Evolutionary conservation across 2,797 vertebrate genomes (phyloP), one percentile per base, ranked within the genome.

Genomic region (Decapterus maruadsi): DNA sequence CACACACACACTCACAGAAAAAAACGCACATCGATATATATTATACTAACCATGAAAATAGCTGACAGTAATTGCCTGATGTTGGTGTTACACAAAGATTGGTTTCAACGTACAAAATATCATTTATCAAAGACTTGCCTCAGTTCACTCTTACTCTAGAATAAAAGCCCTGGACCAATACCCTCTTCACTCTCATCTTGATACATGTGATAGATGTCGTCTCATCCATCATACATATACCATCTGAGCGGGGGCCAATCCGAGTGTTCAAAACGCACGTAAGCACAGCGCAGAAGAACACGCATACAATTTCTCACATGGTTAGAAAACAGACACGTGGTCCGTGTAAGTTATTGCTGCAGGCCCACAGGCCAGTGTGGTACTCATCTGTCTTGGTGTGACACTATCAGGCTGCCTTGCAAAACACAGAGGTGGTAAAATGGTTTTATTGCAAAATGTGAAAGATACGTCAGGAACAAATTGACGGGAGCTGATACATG

Each of bases 381-480:
- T 67, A 48, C 87, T 90, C 91, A 91, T 92, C 88, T 62, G 80
- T 92, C 93, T 93, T 85, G 72, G 65, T 43, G 53, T 84, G 89
- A 92, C 89, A 91, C 85, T 92, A 91, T 92, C 88, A 73, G 85
- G 72, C 85, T 86, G 68, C 71, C 45, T 80, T 75, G 79, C 74
- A 89, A 91, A 91, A 86, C 83, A 74, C 75, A 82, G 76, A 42
- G 87, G 82, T 82, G 84, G 82, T 84, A 85, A 90, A 92, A 88
- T 87, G 78, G 77, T 84, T 91, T 89, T 89, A 92, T 92, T 91
- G 83, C 78, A 68, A 84, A 87, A 90, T 68, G 80, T 77, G 77
- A 84, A 80, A 85, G 86, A 89, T 87, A 85, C 58, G 75, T 86
- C 51, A 4, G 71, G 79, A 82, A 78, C 79, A 82, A 90, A 85